Conservation (phyloP, 2,797 vertebrate genomes). For the Poecilia gillii region DNA sequence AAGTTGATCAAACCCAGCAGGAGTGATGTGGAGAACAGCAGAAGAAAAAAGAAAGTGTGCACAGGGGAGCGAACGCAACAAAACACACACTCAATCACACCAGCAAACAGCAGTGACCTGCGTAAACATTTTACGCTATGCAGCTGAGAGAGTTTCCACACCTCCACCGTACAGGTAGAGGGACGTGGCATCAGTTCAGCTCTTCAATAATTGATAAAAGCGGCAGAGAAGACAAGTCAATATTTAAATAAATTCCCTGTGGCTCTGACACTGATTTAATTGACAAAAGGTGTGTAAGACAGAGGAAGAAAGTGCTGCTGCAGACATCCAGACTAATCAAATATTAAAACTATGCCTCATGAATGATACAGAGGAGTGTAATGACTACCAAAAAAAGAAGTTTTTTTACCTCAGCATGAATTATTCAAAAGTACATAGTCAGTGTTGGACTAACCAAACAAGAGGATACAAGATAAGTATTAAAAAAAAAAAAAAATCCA, state of each 20-base stretch:
- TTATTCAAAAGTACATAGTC: conserved; percentile 49
- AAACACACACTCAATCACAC: conserved; percentile 24
- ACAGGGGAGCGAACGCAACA: conserved; percentile 31
- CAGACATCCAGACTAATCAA: conserved; percentile 70
- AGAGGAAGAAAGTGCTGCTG: conserved; percentile 55
- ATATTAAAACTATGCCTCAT: conserved; percentile 74
- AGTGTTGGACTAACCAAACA: conserved; percentile 11
- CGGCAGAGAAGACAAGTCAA: conserved; percentile 40
- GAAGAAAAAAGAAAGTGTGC: conserved; percentile 43
- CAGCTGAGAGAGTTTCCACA: conserved; percentile 46
- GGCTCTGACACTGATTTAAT: conserved; percentile 25
- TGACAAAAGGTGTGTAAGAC: conserved; percentile 55
- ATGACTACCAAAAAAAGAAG: conserved; percentile 44
- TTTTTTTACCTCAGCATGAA: conserved; percentile 13
- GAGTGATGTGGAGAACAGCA: background rate
- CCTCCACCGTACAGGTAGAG: conserved; percentile 49
- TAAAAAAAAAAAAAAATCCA: conserved; percentile 27
- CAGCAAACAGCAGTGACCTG: conserved; percentile 46
- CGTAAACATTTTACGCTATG: conserved; percentile 57
- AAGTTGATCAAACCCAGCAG: conserved; percentile 58
- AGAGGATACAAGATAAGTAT: conserved; percentile 45
- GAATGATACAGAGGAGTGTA: conserved; percentile 64
- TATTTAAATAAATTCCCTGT: conserved; percentile 33
- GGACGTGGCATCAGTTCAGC: conserved; percentile 13
- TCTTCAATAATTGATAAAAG: conserved; percentile 61